Evolutionary conservation across 1,140 invertebrate genomes (phyloP).

Genomic region (Saccostrea echinata): DNA sequence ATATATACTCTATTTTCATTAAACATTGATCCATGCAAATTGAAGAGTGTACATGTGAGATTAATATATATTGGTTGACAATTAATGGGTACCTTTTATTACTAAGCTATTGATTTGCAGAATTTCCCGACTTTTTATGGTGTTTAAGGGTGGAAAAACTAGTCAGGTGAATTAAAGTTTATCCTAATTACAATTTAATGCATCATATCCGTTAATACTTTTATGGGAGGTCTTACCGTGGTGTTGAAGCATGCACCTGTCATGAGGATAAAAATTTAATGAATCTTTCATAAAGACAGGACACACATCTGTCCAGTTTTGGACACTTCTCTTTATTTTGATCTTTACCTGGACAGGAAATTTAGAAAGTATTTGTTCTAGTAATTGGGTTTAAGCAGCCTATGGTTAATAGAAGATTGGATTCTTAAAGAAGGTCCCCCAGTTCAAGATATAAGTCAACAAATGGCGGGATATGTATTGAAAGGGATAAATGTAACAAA

Average conservation of each 20-base stretch:
- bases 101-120: background rate
- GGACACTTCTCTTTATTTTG: background rate
- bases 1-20: background rate
- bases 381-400: slow-evolving; percentile 19
- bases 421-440: slow-evolving; percentile 6
- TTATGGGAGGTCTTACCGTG: background rate
- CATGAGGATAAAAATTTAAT: slow-evolving; percentile 8
- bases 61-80: background rate
- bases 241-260: background rate
- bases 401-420: slow-evolving; percentile 13
- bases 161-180: slow-evolving; percentile 9
- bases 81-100: background rate
- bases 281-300: background rate
- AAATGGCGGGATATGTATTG: background rate
- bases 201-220: background rate
- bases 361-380: slow-evolving; percentile 7
- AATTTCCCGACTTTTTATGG: background rate
- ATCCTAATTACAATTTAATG: background rate
- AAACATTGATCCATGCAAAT: slow-evolving; percentile 18
- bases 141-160: background rate
- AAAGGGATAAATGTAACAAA: slow-evolving; percentile 1
- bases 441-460: slow-evolving; percentile 21
- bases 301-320: background rate
- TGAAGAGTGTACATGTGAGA: background rate
- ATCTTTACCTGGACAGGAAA: background rate